phyloP scores from a whole-genome alignment of 2,113 vertebrate genomes.

The Eublepharis macularius region DNA sequence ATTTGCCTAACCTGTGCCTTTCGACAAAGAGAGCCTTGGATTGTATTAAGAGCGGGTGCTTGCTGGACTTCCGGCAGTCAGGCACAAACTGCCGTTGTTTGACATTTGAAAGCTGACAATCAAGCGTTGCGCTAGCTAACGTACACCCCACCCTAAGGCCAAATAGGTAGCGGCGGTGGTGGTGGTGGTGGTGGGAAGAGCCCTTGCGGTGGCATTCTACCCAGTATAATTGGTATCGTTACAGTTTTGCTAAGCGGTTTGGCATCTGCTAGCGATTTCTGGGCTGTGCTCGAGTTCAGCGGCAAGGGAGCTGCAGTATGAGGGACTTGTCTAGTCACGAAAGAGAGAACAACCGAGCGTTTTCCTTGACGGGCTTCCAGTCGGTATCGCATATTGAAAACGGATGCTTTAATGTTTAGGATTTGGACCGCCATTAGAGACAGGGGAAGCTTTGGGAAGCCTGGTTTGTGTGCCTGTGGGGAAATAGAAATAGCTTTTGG shows the following conservation, averaged over 20 bases:
- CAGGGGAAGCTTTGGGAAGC: neutral
- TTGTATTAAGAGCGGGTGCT: neutral
- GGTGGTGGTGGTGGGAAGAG: accelerated
- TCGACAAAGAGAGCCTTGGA: neutral
- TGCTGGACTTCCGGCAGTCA: neutral
- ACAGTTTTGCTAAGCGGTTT: neutral
- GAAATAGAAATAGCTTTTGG: neutral
- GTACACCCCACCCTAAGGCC: neutral
- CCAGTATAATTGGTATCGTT: neutral
- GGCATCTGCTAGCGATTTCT: neutral
- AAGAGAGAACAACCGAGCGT: neutral
- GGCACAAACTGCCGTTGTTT: no score
- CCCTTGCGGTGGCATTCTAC: neutral
- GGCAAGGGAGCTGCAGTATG: neutral
- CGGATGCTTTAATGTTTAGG: neutral
- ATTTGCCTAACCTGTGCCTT: neutral
- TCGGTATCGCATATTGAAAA: neutral
- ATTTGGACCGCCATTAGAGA: neutral
- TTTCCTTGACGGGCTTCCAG: neutral
- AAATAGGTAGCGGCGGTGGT: no score
- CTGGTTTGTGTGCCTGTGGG: neutral
- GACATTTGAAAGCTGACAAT: neutral
- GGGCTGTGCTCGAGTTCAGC: neutral
- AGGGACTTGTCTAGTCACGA: neutral
- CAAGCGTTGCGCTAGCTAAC: neutral